phyloP scores from a whole-genome alignment of 2,797 vertebrate genomes.

The Micropoecilia bifurca region DNA sequence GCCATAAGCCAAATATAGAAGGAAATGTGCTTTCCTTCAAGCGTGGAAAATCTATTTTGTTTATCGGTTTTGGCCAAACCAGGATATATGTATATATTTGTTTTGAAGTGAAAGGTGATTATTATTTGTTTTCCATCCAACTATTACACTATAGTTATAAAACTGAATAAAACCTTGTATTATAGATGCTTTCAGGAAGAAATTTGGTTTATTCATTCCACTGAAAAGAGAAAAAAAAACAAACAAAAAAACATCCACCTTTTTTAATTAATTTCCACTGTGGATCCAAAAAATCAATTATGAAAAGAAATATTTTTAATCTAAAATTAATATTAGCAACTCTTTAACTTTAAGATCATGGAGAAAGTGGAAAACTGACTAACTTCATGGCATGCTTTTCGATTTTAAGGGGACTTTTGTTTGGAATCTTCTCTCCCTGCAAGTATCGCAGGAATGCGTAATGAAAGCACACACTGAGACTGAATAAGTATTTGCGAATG shows the following conservation, averaged over 20 bases:
- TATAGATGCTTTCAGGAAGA: constrained; percentile 14
- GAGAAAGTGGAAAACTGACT: constrained; percentile 28
- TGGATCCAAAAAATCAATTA: constrained; percentile 12
- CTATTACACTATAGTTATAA: constrained; percentile 13
- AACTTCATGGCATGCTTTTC: constrained; percentile 51
- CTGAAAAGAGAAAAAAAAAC: not conserved
- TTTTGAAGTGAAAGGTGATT: constrained; percentile 7
- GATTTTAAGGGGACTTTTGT: constrained; percentile 64
- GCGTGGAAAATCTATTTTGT: constrained; percentile 4
- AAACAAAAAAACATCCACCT: not conserved
- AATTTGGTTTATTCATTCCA: constrained; percentile 27
- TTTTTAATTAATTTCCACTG: constrained; percentile 22
- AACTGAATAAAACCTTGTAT: constrained; percentile 15
- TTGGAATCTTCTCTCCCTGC: constrained; percentile 69
- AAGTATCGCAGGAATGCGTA: constrained; percentile 71
- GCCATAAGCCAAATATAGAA: constrained; percentile 31
- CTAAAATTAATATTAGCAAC: constrained; percentile 18
- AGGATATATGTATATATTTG: not conserved
- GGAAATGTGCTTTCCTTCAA: constrained; percentile 38
- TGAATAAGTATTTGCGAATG: constrained; percentile 68
- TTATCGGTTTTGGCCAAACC: constrained; percentile 7
- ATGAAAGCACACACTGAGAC: constrained; percentile 69
- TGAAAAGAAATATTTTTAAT: constrained; percentile 30
- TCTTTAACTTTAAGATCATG: constrained; percentile 23
- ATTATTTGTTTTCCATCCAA: constrained; percentile 28